phyloP scores from a whole-genome alignment of 2,797 vertebrate genomes.

The Pyrocephalus nanus region DNA sequence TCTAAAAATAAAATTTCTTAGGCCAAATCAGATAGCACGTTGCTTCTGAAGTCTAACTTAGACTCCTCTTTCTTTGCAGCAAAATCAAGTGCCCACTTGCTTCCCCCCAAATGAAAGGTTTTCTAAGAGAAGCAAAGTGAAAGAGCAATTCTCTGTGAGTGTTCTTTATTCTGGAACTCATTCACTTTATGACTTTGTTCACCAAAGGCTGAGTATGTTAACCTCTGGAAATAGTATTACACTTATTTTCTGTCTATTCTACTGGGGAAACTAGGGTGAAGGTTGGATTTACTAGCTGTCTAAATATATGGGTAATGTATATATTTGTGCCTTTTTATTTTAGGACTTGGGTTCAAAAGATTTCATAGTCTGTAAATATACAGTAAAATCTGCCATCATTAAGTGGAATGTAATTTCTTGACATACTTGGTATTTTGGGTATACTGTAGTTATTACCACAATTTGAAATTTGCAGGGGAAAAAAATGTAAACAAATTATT shows the following conservation, averaged over 20 bases:
- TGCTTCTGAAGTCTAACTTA: slow-evolving; percentile 45
- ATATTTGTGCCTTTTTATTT: not conserved
- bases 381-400: not conserved
- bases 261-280: not conserved
- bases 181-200: not conserved
- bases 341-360: not conserved
- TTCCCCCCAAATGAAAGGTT: slow-evolving; percentile 36
- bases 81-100: slow-evolving; percentile 10
- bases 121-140: slow-evolving; percentile 11
- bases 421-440: not conserved
- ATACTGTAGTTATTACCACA: not conserved
- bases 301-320: not conserved
- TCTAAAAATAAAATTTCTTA: slow-evolving; percentile 60
- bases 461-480: not conserved
- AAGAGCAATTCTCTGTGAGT: slow-evolving; percentile 2
- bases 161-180: slow-evolving; percentile 49
- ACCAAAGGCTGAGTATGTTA: not conserved
- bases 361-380: not conserved
- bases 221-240: slow-evolving; percentile 19
- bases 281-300: not conserved
- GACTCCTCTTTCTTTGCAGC: slow-evolving; percentile 22
- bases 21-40: slow-evolving; percentile 19
- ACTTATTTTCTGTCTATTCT: not conserved
- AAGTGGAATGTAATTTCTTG: not conserved
- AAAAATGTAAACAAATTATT: not conserved